Evolutionary conservation across 2,797 vertebrate genomes (phyloP), one percentile per base, ranked within the genome.

Genomic region (Aplochiton taeniatus): DNA sequence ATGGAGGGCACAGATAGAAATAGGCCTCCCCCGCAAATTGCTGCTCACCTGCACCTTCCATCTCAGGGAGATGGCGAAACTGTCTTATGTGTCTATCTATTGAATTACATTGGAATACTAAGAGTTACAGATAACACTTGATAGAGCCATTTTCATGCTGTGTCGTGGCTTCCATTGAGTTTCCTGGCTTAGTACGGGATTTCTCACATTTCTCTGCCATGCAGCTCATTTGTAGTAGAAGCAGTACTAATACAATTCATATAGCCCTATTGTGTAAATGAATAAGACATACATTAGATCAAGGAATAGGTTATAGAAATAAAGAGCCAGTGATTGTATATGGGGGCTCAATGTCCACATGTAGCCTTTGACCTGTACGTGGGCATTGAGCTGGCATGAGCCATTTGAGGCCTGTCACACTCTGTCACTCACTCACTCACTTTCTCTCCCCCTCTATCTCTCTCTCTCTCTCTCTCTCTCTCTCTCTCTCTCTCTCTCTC

Each of bases 1-100:
- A 66, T 63, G 59, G 53, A 65, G 45, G 56, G 17, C 19, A 61
- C 65, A 69, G 63, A 78, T 73, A 60, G 52, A 68, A 66, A 49
- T 47, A 17, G 48, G 13, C 13, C 4, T 45, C 12, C 19, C 17
- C n/a, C 16, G n/a, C 16, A 56, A 42, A 56, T 41, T 31, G 53
- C 10, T 54, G 19, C 6, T 17, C 49, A 62, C 1, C 17, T 1
- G 1, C 60, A 61, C 62, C 8, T 61, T n/a, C 20, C 5, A 0
- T 11, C 31, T 31, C 31, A 31, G 31, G 31, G 31, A 31, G 31
- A 58, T 19, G 48, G 61, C 14, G 6, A 56, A 44, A 60, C 47
- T 63, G 44, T 57, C 57, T 52, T 11, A 58, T 49, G 58, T 9
- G 10, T 61, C 73, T 58, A n/a, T 53, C 63, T 60, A n/a, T 31